Evolutionary conservation across 1,140 invertebrate genomes (phyloP).

Genomic region (Nylanderia fulva): DNA sequence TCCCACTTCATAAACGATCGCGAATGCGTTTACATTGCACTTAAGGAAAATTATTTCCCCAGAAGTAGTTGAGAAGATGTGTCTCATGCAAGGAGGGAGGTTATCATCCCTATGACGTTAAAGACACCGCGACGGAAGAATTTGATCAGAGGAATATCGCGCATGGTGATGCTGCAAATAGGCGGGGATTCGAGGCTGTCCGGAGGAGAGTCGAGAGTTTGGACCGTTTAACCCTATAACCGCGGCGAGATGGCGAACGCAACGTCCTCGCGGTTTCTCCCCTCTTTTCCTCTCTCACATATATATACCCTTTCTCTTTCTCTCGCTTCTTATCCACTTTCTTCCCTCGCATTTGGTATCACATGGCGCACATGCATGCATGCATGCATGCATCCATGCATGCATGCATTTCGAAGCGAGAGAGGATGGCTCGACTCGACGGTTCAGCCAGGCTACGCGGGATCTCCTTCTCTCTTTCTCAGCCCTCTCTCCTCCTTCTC

Average conservation of each 20-base stretch:
- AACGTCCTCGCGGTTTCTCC: conserved; percentile 55
- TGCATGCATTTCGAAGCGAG: conserved; percentile 74
- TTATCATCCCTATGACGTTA: conserved; percentile 42
- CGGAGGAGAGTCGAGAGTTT: conserved; percentile 57
- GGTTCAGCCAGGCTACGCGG: conserved; percentile 73
- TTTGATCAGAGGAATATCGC: conserved; percentile 48
- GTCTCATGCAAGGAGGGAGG: conserved; percentile 31
- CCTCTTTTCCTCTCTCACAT: conserved; percentile 36
- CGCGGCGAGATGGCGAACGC: conserved; percentile 59
- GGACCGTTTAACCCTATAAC: conserved; percentile 69
- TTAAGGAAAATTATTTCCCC: background rate
- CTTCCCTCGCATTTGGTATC: conserved; percentile 71
- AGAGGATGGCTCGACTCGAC: conserved; percentile 81
- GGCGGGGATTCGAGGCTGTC: conserved; percentile 62
- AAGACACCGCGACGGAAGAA: conserved; percentile 47
- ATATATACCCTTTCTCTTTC: conserved; percentile 29
- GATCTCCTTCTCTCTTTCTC: conserved; percentile 31
- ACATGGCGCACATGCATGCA: conserved; percentile 77
- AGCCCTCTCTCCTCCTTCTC: conserved; percentile 76
- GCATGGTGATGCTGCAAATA: conserved; percentile 50
- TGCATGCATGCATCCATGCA: conserved; percentile 70
- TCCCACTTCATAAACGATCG: conserved; percentile 11
- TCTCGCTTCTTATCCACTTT: conserved; percentile 14
- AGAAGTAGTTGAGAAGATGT: conserved; percentile 41
- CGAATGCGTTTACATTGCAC: background rate